phyloP scores from a whole-genome alignment of 2,888 invertebrate genomes.

The Euzetes globulus region DNA sequence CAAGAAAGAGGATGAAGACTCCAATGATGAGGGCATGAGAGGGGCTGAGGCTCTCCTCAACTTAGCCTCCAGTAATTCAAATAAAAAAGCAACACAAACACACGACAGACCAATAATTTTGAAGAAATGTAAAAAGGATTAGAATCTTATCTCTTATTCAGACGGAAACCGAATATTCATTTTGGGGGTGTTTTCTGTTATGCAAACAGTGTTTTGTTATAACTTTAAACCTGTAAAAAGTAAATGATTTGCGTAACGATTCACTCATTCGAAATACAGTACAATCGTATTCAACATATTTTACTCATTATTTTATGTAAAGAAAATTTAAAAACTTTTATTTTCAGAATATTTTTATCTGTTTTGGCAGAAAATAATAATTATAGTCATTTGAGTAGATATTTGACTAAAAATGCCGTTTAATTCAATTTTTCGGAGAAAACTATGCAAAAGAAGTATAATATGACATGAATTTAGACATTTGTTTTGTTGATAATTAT shows the following conservation, averaged over 20 bases:
- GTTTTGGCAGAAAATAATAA: not conserved
- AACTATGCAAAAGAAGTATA: slow-evolving; percentile 2
- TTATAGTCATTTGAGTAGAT: not conserved
- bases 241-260: not conserved
- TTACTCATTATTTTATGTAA: not conserved
- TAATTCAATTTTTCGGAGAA: not conserved
- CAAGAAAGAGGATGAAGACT: slow-evolving; percentile 35
- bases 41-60: slow-evolving; percentile 71
- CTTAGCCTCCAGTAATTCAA: slow-evolving; percentile 46
- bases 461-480: not conserved
- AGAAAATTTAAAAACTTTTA: not conserved
- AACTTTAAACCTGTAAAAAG: not conserved
- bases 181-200: not conserved
- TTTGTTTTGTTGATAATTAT: not conserved
- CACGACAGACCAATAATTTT: slow-evolving; percentile 17
- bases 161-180: not conserved
- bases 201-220: not conserved
- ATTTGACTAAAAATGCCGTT: not conserved
- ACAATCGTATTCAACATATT: slow-evolving; percentile 15
- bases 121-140: slow-evolving; percentile 25
- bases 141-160: not conserved
- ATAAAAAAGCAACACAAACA: not conserved
- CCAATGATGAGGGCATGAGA: slow-evolving; percentile 52
- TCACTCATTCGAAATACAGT: slow-evolving; percentile 1
- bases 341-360: not conserved